A percentile compares a stretch with the other conserved stretches of the same genome.
These are phyloP conservation scores for Drosophila punjabiensis DNA, from an alignment of 1,140 invertebrate species.

Conservation along the genomic window DNA sequence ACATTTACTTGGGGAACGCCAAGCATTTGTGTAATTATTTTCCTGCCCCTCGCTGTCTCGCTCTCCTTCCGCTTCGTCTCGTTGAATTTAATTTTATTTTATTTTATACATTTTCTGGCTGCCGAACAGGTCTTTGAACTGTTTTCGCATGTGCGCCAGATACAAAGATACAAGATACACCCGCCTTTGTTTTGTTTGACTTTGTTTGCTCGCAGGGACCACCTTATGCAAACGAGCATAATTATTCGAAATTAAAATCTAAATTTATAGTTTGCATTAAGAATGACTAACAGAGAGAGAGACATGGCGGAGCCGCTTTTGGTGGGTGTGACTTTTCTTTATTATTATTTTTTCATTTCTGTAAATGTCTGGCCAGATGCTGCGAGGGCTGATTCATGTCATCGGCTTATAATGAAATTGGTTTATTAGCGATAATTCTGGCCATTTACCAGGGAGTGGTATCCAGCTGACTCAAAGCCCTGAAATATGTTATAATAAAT, in stretches of 20 bases:
- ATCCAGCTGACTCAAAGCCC: conserved; percentile 50
- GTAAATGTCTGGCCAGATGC: conserved; percentile 33
- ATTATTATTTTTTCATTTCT: conserved; percentile 32
- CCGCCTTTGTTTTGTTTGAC: conserved; percentile 34
- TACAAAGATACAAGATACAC: conserved; percentile 54
- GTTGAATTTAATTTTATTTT: conserved; percentile 24
- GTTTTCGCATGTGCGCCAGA: conserved; percentile 79
- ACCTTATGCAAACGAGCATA: conserved; percentile 72
- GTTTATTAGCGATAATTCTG: conserved; percentile 78
- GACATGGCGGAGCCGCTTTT: conserved; percentile 44
- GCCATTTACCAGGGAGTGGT: conserved; percentile 50
- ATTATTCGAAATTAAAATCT: conserved; percentile 81
- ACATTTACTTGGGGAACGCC: conserved; percentile 47
- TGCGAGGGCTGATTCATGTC: conserved; percentile 68
- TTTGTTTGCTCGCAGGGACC: conserved; percentile 55
- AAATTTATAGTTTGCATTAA: conserved; percentile 78
- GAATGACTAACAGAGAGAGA: conserved; percentile 50
- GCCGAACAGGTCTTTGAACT: conserved; percentile 79
- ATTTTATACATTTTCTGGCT: conserved; percentile 44
- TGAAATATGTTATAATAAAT: conserved; percentile 74
- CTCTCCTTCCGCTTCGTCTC: background rate
- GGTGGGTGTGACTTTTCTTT: conserved; percentile 29
- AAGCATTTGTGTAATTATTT: conserved; percentile 57
- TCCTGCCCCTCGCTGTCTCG: conserved; percentile 5
- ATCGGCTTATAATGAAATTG: conserved; percentile 74